Percentiles rank a stretch among this genome's conserved stretches.
phyloP scores from a whole-genome alignment of 2,888 invertebrate species.

The Chalcis sispes region DNA sequence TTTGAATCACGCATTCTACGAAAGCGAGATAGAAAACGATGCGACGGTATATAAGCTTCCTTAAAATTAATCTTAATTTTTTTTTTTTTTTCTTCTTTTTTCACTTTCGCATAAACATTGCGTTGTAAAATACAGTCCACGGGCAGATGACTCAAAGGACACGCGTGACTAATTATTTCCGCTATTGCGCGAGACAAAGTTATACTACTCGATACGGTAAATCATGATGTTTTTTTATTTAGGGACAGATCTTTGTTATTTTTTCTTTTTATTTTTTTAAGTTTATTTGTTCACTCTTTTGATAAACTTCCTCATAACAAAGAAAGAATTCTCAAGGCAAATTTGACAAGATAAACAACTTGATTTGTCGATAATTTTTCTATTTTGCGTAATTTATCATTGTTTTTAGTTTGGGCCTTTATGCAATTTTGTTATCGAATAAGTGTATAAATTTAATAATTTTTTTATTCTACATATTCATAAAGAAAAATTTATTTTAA shows the following conservation, averaged over 20 bases:
- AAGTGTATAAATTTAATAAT: no score
- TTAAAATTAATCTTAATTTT: conserved; percentile 15
- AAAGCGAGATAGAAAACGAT: background rate
- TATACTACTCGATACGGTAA: conserved; percentile 27
- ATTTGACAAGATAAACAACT: conserved; percentile 2
- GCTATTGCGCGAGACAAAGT: conserved; percentile 20
- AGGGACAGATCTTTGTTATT: conserved; percentile 2
- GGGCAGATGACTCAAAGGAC: conserved; percentile 5
- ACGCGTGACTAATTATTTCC: conserved; percentile 52
- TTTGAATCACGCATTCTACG: background rate
- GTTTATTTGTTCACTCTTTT: background rate
- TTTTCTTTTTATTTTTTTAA: conserved; percentile 1
- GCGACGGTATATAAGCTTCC: conserved; percentile 11
- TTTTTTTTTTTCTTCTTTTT: background rate
- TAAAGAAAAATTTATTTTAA: no score
- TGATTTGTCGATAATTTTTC: background rate
- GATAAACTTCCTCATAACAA: conserved; percentile 23
- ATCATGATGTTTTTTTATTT: background rate
- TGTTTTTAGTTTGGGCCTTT: conserved; percentile 25
- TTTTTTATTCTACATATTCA: no score
- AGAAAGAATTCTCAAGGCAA: conserved; percentile 38
- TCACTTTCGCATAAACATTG: background rate
- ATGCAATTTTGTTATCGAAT: conserved; percentile 23
- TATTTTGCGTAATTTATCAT: background rate
- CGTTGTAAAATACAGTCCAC: background rate